phyloP scores from a whole-genome alignment of 2,888 invertebrate genomes.

The Leptinotarsa juncta region DNA sequence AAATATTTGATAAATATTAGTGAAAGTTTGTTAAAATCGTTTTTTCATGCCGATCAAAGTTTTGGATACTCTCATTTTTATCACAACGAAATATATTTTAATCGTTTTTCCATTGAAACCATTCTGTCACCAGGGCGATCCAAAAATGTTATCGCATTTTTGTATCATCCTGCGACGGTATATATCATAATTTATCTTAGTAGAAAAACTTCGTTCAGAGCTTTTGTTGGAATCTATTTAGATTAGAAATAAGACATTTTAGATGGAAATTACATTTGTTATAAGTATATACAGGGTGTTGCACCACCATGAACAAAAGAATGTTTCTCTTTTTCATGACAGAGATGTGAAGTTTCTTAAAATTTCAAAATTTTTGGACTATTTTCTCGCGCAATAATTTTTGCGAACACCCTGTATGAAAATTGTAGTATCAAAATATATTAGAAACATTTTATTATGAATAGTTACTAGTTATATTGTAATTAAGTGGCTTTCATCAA shows the following conservation, averaged over 20 bases:
- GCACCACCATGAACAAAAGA: background rate
- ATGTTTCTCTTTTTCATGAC: background rate
- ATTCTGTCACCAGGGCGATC: background rate
- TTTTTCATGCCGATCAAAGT: background rate
- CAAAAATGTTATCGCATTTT: background rate
- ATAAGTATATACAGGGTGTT: slow-evolving; percentile 31
- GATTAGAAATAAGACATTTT: slow-evolving; percentile 18
- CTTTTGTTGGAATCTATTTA: slow-evolving; percentile 14
- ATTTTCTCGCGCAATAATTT: background rate
- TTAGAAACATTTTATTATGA: slow-evolving; percentile 28
- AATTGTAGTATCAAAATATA: slow-evolving; percentile 28
- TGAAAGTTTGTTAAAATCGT: slow-evolving; percentile 44
- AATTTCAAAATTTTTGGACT: slow-evolving; percentile 4
- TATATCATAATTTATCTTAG: slow-evolving; percentile 4
- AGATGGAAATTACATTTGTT: slow-evolving; percentile 26
- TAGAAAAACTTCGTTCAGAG: background rate
- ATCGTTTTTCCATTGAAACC: background rate
- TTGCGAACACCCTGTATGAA: slow-evolving; percentile 27
- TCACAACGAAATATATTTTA: slow-evolving; percentile 6
- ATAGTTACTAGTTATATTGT: slow-evolving; percentile 31
- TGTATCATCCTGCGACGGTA: background rate
- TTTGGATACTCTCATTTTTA: background rate
- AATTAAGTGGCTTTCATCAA: slow-evolving; percentile 41
- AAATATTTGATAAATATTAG: slow-evolving; percentile 49
- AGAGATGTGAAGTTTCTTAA: slow-evolving; percentile 1